Percentiles rank a stretch among this genome's conserved stretches.
phyloP scores from a whole-genome alignment of 1,140 invertebrate species.

The Aleiodes sp. region DNA sequence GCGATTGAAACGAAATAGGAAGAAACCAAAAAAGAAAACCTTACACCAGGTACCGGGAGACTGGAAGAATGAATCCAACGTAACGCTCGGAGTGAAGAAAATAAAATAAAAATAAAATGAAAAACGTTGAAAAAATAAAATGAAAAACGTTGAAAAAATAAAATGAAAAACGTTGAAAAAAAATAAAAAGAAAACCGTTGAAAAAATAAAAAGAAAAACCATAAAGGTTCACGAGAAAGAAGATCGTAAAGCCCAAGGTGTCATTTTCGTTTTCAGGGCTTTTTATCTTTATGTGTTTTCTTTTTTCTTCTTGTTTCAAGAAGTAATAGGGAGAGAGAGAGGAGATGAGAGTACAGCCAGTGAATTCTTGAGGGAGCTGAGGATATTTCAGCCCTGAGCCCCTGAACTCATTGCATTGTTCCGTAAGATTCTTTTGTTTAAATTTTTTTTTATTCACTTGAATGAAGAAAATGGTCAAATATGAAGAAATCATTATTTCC shows the following conservation, averaged over 20 bases:
- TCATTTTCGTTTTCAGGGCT: background rate
- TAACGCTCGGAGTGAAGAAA: background rate
- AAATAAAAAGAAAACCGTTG: background rate
- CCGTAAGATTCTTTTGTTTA: slow-evolving; percentile 4
- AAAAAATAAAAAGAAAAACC: background rate
- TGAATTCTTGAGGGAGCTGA: background rate
- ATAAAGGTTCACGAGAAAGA: background rate
- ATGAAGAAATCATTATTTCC: no score
- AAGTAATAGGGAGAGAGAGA: no score
- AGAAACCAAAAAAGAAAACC: background rate
- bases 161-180: background rate
- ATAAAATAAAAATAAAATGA: background rate
- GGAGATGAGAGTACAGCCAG: background rate
- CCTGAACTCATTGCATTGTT: slow-evolving; percentile 8
- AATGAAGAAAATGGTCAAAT: no score
- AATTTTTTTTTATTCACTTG: no score
- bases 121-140: no score
- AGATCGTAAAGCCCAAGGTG: slow-evolving; percentile 21
- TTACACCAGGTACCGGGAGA: background rate
- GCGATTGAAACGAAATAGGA: background rate
- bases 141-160: no score
- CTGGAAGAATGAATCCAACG: slow-evolving; percentile 1
- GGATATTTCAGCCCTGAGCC: background rate
- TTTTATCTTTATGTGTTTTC: slow-evolving; percentile 19
- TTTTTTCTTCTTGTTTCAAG: background rate